Percentiles rank a stretch among this genome's conserved stretches.
These are phyloP conservation scores for Emmelina monodactyla DNA, from an alignment of 2,888 invertebrate species.

Conservation along the genomic window DNA sequence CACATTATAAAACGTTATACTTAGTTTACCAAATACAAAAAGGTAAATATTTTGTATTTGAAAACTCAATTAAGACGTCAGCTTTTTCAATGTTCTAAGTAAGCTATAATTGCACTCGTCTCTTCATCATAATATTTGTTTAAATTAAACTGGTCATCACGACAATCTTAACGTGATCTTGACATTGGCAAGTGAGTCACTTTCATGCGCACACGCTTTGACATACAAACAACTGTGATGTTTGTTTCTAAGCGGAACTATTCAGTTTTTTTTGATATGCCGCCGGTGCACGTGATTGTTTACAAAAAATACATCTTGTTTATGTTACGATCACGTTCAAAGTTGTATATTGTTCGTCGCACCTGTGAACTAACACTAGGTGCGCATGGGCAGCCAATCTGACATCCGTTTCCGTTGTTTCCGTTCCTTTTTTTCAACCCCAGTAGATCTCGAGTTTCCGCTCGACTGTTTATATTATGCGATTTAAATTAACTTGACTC, in stretches of 20 bases:
- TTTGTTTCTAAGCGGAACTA: background rate
- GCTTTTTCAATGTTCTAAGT: too few species aligned
- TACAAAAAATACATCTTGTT: conserved; percentile 20
- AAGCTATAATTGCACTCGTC: too few species aligned
- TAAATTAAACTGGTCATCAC: background rate
- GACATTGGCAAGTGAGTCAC: conserved; percentile 38
- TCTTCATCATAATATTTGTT: too few species aligned
- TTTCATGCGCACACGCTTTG: conserved; percentile 18
- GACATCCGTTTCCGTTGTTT: conserved; percentile 52
- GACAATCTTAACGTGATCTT: conserved; percentile 22
- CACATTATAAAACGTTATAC: too few species aligned
- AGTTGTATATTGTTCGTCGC: conserved; percentile 26
- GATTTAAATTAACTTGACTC: too few species aligned
- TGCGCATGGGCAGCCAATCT: conserved; percentile 27
- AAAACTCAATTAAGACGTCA: too few species aligned
- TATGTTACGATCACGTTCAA: conserved; percentile 29
- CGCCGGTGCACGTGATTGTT: background rate
- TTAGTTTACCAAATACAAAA: too few species aligned
- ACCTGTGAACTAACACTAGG: too few species aligned
- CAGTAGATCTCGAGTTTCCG: conserved; percentile 19
- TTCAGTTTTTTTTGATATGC: background rate
- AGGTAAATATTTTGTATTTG: too few species aligned
- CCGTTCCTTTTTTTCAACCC: conserved; percentile 27
- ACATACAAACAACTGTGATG: conserved; percentile 16
- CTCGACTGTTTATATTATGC: conserved; percentile 12